Base-by-base conservation (phyloP, 2,797 vertebrate genomes). In the Gouania willdenowi region DNA sequence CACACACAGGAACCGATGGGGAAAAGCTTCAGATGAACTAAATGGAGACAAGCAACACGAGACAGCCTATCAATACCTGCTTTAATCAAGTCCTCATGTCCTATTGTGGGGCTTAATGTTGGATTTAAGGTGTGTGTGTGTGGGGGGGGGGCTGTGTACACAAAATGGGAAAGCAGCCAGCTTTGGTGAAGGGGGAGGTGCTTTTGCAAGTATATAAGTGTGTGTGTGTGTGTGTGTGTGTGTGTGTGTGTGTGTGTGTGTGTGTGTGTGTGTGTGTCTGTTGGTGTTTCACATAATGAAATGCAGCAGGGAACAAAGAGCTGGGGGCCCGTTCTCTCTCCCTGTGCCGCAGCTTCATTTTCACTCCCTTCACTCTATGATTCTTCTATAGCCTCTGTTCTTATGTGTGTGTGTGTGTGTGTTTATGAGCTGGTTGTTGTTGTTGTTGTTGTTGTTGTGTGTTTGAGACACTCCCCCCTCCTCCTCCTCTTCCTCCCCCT, bases 221-320 rank as follows among this genome's bases (percentile, higher is more conserved):
- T 70, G 73, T 69, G 65, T 71, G 21, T 8, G 21, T 8, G 24
- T 48, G 40, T 61, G 55, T 52, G 63, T 55, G 11, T 54, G 18
- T 19, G 18, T 19, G 19, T 20, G 19, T 20, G 34, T 41, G 39
- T 34, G 35, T 46, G 41, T 42, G 63, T 44, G 59, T 53, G 55
- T 67, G 61, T 69, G 73, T 72, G 64, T 71, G n/a, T 54, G 74
- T 70, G 79, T 82, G 79, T 80, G 82, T 77, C 65, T 79, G 81
- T 79, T 87, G 84, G 75, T 68, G 80, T 83, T 87, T 80, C 76
- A 75, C 83, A 87, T 87, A 87, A 87, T 87, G 84, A 87, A 85
- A 87, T 87, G 84, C 85, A 87, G 85, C 79, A 77, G 80, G 83
- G 82, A 87, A 87, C 85, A 87, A 87, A 87, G 85, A 85, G 83